Percentiles rank a stretch among this genome's conserved stretches.
phyloP scores from a whole-genome alignment of 2,888 invertebrate species.

The Limnephilus lunatus region DNA sequence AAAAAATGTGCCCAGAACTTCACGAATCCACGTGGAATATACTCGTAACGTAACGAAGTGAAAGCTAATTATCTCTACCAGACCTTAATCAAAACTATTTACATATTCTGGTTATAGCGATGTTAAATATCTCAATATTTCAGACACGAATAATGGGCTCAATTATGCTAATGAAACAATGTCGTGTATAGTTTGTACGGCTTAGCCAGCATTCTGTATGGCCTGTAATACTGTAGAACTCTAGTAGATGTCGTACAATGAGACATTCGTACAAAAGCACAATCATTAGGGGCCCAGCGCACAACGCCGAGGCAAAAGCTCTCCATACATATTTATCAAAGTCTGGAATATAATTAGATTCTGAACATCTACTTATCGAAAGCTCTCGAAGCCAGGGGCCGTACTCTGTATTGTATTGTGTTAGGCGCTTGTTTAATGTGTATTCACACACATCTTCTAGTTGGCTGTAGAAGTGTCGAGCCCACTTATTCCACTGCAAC shows the following conservation, averaged over 20 bases:
- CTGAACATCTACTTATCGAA: conserved; percentile 65
- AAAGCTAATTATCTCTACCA: conserved; percentile 41
- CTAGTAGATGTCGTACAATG: conserved; percentile 44
- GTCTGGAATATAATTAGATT: conserved; percentile 66
- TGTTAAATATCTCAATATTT: conserved; percentile 49
- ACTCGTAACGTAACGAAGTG: conserved; percentile 19
- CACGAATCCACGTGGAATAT: conserved; percentile 7
- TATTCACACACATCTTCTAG: neutral
- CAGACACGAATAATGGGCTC: conserved; percentile 48
- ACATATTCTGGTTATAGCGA: conserved; percentile 41
- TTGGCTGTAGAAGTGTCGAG: neutral
- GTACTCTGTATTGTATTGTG: conserved; percentile 8
- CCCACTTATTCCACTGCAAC: neutral
- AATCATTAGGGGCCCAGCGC: conserved; percentile 63
- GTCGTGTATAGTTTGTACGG: conserved; percentile 40
- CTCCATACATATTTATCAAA: conserved; percentile 62
- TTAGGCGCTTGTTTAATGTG: neutral
- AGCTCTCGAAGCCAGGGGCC: conserved; percentile 56
- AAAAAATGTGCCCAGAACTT: neutral
- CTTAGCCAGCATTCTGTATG: neutral
- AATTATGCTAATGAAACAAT: conserved; percentile 53
- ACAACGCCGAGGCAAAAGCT: neutral
- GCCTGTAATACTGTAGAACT: neutral
- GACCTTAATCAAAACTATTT: conserved; percentile 48
- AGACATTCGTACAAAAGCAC: conserved; percentile 61